Percentiles rank a stretch among this genome's conserved stretches.
These are phyloP conservation scores for Micrasema minimum DNA, from an alignment of 1,140 invertebrate species.

Conservation along the genomic window DNA sequence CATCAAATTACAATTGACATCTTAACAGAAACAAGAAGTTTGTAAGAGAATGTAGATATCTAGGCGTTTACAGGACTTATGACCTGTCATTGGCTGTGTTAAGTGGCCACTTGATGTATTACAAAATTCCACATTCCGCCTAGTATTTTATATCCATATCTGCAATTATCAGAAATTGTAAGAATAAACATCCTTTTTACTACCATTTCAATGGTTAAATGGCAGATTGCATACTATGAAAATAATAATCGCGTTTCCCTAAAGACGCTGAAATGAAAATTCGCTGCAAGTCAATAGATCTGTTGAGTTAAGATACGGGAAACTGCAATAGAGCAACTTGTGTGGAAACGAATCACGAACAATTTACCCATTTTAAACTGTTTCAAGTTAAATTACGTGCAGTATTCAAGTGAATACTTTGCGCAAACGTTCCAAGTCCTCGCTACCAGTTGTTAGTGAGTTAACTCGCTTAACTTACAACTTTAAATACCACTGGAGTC, in stretches of 20 bases:
- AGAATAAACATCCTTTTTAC: not conserved
- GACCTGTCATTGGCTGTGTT: too few relatives aligned
- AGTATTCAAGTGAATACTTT: slow-evolving; percentile 44
- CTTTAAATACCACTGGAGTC: slow-evolving; percentile 43
- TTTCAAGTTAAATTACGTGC: slow-evolving; percentile 45
- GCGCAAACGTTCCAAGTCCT: slow-evolving; percentile 32
- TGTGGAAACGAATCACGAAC: slow-evolving; percentile 35
- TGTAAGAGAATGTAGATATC: too few relatives aligned
- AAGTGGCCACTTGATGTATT: too few relatives aligned
- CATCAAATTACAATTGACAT: too few relatives aligned
- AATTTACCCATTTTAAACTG: slow-evolving; percentile 46
- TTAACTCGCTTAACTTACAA: slow-evolving; percentile 47
- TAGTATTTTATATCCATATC: too few relatives aligned
- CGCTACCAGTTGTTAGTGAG: slow-evolving; percentile 47
- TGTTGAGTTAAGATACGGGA: not conserved
- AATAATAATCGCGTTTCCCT: not conserved
- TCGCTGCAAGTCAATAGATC: not conserved
- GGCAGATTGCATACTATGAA: not conserved
- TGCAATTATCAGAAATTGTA: too few relatives aligned
- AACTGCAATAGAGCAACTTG: not conserved
- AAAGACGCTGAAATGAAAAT: not conserved
- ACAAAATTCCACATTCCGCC: too few relatives aligned
- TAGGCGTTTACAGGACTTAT: too few relatives aligned
- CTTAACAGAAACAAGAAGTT: too few relatives aligned
- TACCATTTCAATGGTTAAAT: not conserved